Percentiles rank a stretch among this genome's conserved stretches.
Evolutionary conservation across 2,113 vertebrate genomes (phyloP).

Genomic region (Tachysurus fulvidraco): DNA sequence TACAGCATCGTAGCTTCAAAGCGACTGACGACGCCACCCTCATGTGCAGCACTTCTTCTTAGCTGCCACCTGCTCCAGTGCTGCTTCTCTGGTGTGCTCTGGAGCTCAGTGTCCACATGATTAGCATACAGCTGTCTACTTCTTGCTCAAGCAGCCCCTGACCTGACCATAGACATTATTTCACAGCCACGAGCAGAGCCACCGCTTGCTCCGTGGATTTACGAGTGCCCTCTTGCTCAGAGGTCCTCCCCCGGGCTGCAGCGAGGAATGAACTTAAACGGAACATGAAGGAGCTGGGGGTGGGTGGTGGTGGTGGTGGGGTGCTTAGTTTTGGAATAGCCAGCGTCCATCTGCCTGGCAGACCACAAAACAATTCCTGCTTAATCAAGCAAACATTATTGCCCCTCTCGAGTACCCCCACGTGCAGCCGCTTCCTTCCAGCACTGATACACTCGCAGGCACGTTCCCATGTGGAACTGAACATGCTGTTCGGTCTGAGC

Average conservation of each 20-base stretch:
- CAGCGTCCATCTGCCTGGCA: conserved; percentile 70
- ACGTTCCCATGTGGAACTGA: neutral
- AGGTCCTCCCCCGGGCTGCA: conserved; percentile 20
- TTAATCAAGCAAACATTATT: conserved; percentile 72
- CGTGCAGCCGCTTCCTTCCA: neutral
- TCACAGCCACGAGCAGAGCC: conserved; percentile 38
- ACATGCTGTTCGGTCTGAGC: neutral
- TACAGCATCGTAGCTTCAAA: conserved; percentile 1
- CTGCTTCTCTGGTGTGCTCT: neutral
- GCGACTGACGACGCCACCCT: conserved; percentile 24
- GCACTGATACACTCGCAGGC: neutral
- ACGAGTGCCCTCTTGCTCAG: conserved; percentile 52
- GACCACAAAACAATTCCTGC: conserved; percentile 60
- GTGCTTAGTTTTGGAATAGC: conserved; percentile 45
- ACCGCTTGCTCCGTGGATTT: conserved; percentile 54
- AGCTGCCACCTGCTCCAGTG: conserved; percentile 50
- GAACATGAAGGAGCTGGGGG: neutral
- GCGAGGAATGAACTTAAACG: conserved; percentile 17
- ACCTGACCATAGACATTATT: conserved; percentile 60
- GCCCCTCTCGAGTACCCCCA: conserved; percentile 53
- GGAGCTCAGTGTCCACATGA: conserved; percentile 48
- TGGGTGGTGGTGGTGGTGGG: neutral
- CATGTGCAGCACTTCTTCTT: neutral
- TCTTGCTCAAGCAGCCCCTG: conserved; percentile 24
- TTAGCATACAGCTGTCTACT: conserved; percentile 75